Evolutionary conservation across 2,797 vertebrate genomes (phyloP), one percentile per base, ranked within the genome.

Genomic region (Macrochelys suwanniensis): DNA sequence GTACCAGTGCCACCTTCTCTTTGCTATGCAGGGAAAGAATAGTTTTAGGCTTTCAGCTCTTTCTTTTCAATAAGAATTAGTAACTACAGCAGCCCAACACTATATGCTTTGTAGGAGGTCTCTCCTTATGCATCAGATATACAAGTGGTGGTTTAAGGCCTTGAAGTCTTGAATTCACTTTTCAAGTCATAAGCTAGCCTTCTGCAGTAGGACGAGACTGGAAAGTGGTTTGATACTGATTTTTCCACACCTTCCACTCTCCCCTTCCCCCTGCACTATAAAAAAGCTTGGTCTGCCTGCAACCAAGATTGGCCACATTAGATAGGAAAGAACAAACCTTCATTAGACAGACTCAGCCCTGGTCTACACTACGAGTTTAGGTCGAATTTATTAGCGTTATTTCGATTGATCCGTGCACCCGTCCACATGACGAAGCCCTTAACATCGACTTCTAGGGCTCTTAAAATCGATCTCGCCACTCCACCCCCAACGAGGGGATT

Each of bases 31-130:
- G 84, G 91, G 91, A 94, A 94, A 81, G 82, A 92, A 25, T 37
- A 90, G 82, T 5, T 93, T 92, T 79, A 45, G 45, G 42, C 71
- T 88, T 50, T 54, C 93, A 83, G 49, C 54, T 59, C 47, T 83
- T 92, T 68, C 61, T 92, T 95, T 89, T 90, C 81, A 91, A 0
- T 89, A 85, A 61, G n/a, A 65, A 13, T 85, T 93, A n/a, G 79
- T 81, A 90, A 92, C 76, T 87, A 87, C 71, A 57, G 87, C 89
- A 51, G 53, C 90, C 71, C 31, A 65, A 83, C 53, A 88, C 56
- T 56, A 92, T 84, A n/a, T 57, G 76, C n/a, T 21, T 21, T 37
- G 65, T 68, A 68, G n/a, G 17, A 37, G 17, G 33, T 68, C 9
- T 68, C n/a, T 21, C 17, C 17, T 61, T 68, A 37, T 21, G 74